These are phyloP conservation scores for Fundulus diaphanus DNA, from an alignment of 2,797 vertebrate genomes.

Conservation along the genomic window DNA sequence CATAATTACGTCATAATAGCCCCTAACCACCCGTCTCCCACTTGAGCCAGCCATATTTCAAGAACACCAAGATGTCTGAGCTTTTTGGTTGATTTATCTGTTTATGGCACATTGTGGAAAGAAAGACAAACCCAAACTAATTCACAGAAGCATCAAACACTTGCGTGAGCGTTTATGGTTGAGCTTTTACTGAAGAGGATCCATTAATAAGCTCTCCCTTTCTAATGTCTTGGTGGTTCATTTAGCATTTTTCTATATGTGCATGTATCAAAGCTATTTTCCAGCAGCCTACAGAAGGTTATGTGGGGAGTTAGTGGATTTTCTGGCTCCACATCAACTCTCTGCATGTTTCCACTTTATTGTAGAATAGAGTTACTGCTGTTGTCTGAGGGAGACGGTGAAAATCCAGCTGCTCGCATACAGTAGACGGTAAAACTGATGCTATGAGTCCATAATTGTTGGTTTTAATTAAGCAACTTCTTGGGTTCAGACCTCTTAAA, in stretches of 20 bases:
- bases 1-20: no score
- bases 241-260: constrained; percentile 8
- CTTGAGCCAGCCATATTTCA: background rate
- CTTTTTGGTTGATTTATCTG: background rate
- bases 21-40: background rate
- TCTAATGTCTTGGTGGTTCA: background rate
- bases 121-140: background rate
- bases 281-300: constrained; percentile 9
- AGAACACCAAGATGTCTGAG: background rate
- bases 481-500: background rate
- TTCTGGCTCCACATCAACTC: constrained; percentile 7
- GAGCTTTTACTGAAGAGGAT: background rate
- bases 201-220: background rate
- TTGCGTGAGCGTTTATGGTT: background rate
- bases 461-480: background rate
- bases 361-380: constrained; percentile 16
- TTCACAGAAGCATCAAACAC: background rate
- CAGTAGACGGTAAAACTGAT: background rate
- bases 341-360: constrained; percentile 25
- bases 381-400: background rate
- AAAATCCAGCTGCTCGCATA: background rate
- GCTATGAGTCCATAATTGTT: background rate
- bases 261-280: constrained; percentile 12
- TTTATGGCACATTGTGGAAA: background rate
- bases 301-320: constrained; percentile 1